Percentiles rank a stretch among this genome's conserved stretches.
These are phyloP conservation scores for Drosophila bifasciata DNA, from an alignment of 1,140 invertebrate species.

Conservation along the genomic window DNA sequence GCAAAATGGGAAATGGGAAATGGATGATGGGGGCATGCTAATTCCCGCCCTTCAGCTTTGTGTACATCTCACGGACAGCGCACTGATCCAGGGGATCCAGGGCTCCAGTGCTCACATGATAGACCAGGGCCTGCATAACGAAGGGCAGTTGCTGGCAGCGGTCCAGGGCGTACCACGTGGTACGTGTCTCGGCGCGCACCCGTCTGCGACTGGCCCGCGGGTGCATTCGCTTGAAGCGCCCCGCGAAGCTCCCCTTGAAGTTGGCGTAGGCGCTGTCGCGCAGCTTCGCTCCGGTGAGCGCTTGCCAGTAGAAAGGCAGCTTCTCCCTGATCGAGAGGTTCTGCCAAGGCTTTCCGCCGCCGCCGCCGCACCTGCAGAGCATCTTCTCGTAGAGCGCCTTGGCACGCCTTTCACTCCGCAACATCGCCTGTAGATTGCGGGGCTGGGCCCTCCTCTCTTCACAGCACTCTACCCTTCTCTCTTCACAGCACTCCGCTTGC, in stretches of 20 bases:
- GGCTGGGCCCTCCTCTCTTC: too few relatives aligned
- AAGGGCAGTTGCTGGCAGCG: slow-evolving; percentile 50
- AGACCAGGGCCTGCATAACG: slow-evolving; percentile 57
- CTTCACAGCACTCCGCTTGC: neutral
- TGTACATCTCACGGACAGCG: slow-evolving; percentile 44
- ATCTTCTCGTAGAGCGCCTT: slow-evolving; percentile 11
- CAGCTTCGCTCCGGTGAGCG: slow-evolving; percentile 29
- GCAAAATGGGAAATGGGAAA: slow-evolving; percentile 32
- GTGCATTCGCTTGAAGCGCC: neutral
- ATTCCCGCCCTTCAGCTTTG: slow-evolving; percentile 23
- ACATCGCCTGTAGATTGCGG: neutral
- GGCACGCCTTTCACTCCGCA: neutral
- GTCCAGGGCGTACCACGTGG: slow-evolving; percentile 26
- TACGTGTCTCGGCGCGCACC: neutral
- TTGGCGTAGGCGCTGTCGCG: slow-evolving; percentile 49
- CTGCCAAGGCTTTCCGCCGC: slow-evolving; percentile 14
- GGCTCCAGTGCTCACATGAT: slow-evolving; percentile 39
- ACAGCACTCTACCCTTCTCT: neutral
- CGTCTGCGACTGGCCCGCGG: neutral
- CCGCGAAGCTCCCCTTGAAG: slow-evolving; percentile 32
- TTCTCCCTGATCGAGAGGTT: slow-evolving; percentile 22
- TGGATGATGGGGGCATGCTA: slow-evolving; percentile 15
- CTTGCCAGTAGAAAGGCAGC: slow-evolving; percentile 56
- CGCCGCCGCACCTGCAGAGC: too few relatives aligned
- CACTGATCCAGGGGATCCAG: slow-evolving; percentile 56